Conservation (phyloP, 1,140 invertebrate species). For the Gyrodactylus bullatarudis region DNA sequence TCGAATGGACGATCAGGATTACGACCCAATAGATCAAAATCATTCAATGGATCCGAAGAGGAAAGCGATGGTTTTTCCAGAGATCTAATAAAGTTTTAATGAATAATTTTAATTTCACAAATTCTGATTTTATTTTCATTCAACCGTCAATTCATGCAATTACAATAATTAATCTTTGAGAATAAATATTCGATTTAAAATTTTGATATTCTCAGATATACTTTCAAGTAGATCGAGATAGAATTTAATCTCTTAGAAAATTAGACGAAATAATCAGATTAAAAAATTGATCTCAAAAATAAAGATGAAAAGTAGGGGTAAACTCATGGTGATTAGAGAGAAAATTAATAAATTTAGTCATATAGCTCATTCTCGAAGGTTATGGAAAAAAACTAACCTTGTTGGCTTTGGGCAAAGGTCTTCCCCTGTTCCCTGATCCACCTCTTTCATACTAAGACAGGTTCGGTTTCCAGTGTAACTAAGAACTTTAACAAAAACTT, state of each 20-base stretch:
- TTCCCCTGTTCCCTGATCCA: constrained; percentile 62
- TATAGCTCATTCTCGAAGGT: not conserved
- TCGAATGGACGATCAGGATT: not conserved
- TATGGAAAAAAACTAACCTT: not conserved
- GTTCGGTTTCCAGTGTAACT: constrained; percentile 48
- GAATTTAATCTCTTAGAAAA: not conserved
- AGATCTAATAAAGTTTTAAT: not conserved
- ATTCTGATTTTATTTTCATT: too few species aligned
- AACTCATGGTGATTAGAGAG: not conserved
- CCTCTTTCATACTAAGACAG: constrained; percentile 86
- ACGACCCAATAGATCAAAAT: not conserved
- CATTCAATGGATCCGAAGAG: not conserved
- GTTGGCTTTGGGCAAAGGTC: constrained; percentile 45
- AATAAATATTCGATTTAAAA: too few species aligned
- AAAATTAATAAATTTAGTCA: not conserved
- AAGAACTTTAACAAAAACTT: constrained; percentile 41
- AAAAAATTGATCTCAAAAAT: not conserved
- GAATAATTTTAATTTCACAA: not conserved
- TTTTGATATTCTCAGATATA: too few species aligned
- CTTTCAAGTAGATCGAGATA: not conserved
- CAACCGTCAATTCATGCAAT: too few species aligned
- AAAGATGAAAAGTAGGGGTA: not conserved
- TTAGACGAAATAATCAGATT: not conserved
- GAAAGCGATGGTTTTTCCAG: not conserved
- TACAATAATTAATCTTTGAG: too few species aligned